Evolutionary conservation across 2,113 vertebrate species (phyloP).

Genomic region (Sceloporus undulatus): DNA sequence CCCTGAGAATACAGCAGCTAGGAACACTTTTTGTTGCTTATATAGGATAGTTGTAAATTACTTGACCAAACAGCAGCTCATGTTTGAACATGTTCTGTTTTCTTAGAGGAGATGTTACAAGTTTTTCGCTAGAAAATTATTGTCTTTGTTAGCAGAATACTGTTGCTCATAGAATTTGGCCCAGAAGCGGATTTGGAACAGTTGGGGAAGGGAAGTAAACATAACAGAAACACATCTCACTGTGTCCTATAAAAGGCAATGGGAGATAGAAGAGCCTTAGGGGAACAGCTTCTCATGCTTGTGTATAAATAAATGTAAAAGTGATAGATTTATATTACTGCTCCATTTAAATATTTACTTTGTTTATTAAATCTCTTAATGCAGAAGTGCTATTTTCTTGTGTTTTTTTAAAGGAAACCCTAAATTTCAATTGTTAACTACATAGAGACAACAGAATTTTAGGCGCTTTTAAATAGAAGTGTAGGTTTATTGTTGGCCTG

Average conservation of each 20-base stretch:
- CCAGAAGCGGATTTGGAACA: not conserved
- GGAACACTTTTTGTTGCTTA: not conserved
- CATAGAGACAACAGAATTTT: not conserved
- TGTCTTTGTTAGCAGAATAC: not conserved
- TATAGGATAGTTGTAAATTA: too few relatives aligned
- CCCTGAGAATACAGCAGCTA: not conserved
- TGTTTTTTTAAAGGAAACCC: not conserved
- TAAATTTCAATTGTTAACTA: not conserved
- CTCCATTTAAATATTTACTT: not conserved
- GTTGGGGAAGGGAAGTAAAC: not conserved
- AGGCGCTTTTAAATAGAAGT: not conserved
- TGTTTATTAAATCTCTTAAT: constrained; percentile 29
- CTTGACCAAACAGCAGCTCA: not conserved
- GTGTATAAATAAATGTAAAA: not conserved
- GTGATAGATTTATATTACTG: not conserved
- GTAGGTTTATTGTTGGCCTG: not conserved
- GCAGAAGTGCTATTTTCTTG: not conserved
- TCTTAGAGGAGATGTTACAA: not conserved
- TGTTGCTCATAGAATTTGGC: not conserved
- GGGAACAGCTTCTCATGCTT: not conserved
- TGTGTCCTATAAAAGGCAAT: not conserved
- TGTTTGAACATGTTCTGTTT: not conserved
- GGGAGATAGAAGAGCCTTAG: not conserved
- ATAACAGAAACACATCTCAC: not conserved
- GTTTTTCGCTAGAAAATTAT: not conserved